Evolutionary conservation across 64 coral and sea anemone genomes (phyloP), one percentile per base, ranked within the genome.

Genomic region (Cladopsammia gracilis): DNA sequence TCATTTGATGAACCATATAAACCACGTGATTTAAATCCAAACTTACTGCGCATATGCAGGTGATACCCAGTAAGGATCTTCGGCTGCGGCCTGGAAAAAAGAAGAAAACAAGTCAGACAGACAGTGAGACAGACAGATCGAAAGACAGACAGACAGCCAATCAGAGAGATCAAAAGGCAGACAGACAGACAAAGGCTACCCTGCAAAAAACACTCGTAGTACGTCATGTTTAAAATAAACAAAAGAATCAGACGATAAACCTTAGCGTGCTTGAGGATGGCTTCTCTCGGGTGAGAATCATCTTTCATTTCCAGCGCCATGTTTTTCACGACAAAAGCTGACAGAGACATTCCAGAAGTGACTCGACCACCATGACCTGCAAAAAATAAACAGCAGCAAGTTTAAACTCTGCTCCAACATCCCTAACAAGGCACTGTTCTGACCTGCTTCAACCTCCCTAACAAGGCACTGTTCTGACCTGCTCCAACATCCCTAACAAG

Each of bases 31-130:
- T 2, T 13, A 10, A 81, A 10, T 52, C 2, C 15, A 65, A 79
- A 98, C 97, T 98, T 87, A 98, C 97, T 90, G 84, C 54, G 91
- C 71, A 77, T 98, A 98, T 25, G 97, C 97, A 60, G 97, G 97
- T 22, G 90, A 96, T 13, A 98, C 97, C 97, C 97, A 98, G 70
- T 96, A 98, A 23, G 97, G 97, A 91, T 91, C 91, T 62, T 95
- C 91, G 4, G 94, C 93, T 24, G 97, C 97, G 47, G 94, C 97
- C 97, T 98, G 60, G 20, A 79, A 47, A 83, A 75, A 24, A n/a
- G 5, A 2, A 43, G 16, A 47, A 6, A 74, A 11, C 2, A 58
- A 14, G 58, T 10, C 81, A 54, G 25, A 25, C 45, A 71, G 85
- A 47, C 25, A 44, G 3, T 10, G 7, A 58, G 4, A 25, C 22